Conservation (phyloP, 1,140 invertebrate species). For the Mamestra configurata region DNA sequence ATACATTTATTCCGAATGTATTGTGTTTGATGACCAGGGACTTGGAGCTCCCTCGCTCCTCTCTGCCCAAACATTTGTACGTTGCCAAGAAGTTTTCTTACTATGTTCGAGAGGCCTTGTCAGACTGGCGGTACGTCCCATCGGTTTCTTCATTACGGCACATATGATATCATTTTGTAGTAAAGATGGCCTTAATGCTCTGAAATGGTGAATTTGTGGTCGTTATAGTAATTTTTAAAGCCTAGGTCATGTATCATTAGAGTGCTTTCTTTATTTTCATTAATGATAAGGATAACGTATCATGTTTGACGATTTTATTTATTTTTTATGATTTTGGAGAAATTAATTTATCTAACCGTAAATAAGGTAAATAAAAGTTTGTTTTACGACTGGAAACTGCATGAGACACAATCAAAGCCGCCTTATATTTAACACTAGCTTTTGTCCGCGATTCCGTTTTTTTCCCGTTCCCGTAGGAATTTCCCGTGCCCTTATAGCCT, state of each 20-base stretch:
- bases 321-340: too few species aligned
- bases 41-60: slow-evolving; percentile 38
- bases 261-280: not conserved
- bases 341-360: too few species aligned
- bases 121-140: slow-evolving; percentile 56
- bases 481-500: too few species aligned
- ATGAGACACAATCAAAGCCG: too few species aligned
- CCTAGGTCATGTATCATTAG: not conserved
- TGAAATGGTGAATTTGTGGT: slow-evolving; percentile 3
- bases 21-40: slow-evolving; percentile 63
- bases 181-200: slow-evolving; percentile 46
- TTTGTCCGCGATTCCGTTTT: too few species aligned
- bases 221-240: not conserved
- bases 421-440: too few species aligned
- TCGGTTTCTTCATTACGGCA: slow-evolving; percentile 65
- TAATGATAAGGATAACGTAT: too few species aligned
- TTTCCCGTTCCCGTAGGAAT: too few species aligned
- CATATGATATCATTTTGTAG: slow-evolving; percentile 57
- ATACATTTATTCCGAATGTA: slow-evolving; percentile 64
- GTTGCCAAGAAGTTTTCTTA: not conserved
- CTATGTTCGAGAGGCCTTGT: slow-evolving; percentile 49
- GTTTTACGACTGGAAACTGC: too few species aligned
- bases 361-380: too few species aligned
- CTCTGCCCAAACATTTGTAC: not conserved
- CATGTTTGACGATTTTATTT: too few species aligned